A percentile compares a stretch with the other conserved stretches of the same genome.
These are phyloP conservation scores for Carcharodon carcharias DNA, from an alignment of 2,797 vertebrate species.

Conservation along the genomic window DNA sequence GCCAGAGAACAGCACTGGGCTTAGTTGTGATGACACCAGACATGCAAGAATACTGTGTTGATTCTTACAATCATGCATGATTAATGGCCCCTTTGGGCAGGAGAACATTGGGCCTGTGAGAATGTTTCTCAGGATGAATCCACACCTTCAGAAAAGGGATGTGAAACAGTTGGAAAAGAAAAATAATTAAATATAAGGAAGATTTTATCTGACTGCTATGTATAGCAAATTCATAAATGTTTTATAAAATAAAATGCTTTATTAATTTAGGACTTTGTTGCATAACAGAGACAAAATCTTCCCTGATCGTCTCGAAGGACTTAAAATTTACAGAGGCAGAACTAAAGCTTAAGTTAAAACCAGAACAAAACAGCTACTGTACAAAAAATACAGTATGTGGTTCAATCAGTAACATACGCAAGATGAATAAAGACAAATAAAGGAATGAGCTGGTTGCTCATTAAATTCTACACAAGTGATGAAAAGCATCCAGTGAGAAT, in stretches of 20 bases:
- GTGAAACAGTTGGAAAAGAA: not conserved
- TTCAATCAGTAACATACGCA: not conserved
- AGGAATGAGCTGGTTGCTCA: not conserved
- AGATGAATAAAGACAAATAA: not conserved
- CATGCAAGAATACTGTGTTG: not conserved
- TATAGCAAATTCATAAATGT: not conserved
- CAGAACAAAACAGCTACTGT: not conserved
- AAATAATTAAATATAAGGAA: not conserved
- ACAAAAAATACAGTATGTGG: not conserved
- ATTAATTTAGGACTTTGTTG: not conserved
- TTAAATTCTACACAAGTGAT: slow-evolving; percentile 12
- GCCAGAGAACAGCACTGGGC: not conserved
- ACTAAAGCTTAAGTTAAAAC: not conserved
- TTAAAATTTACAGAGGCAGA: not conserved
- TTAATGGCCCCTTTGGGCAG: not conserved
- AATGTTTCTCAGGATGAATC: not conserved
- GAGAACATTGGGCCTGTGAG: not conserved
- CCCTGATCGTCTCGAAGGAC: not conserved
- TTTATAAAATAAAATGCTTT: not conserved
- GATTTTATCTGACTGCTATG: not conserved
- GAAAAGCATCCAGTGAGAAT: not conserved
- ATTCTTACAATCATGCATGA: not conserved
- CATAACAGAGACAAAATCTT: not conserved
- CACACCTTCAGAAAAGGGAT: not conserved
- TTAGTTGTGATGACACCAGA: not conserved